These are phyloP conservation scores for Lycocerus yunnanus DNA, from an alignment of 2,888 invertebrate species.

Conservation along the genomic window DNA sequence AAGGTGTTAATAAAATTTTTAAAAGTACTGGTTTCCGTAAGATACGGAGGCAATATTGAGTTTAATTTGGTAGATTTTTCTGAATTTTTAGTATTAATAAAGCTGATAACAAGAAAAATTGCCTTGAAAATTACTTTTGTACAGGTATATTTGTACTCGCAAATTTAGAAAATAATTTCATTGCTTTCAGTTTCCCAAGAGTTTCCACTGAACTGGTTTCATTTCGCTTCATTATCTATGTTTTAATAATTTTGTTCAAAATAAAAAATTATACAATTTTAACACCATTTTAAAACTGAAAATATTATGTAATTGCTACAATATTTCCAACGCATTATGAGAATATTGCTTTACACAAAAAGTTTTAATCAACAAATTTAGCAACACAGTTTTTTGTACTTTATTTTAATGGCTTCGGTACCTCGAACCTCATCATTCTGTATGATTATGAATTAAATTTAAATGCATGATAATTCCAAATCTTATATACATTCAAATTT, in stretches of 20 bases:
- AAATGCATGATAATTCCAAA: too few species aligned
- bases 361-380: not conserved
- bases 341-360: not conserved
- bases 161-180: not conserved
- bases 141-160: not conserved
- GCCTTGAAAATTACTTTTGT: not conserved
- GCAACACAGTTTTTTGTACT: not conserved
- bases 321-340: not conserved
- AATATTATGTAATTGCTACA: not conserved
- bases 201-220: not conserved
- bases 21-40: not conserved
- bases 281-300: not conserved
- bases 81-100: not conserved
- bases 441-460: too few species aligned
- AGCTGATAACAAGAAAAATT: not conserved
- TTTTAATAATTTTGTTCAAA: not conserved
- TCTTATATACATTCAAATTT: too few species aligned
- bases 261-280: not conserved
- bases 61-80: not conserved
- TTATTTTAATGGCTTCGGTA: too few species aligned
- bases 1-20: not conserved
- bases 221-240: not conserved
- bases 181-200: not conserved
- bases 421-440: too few species aligned
- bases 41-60: not conserved